Evolutionary conservation across 2,888 invertebrate genomes (phyloP), one percentile per base, ranked within the genome.

Genomic region (Athripsodes cinereus): DNA sequence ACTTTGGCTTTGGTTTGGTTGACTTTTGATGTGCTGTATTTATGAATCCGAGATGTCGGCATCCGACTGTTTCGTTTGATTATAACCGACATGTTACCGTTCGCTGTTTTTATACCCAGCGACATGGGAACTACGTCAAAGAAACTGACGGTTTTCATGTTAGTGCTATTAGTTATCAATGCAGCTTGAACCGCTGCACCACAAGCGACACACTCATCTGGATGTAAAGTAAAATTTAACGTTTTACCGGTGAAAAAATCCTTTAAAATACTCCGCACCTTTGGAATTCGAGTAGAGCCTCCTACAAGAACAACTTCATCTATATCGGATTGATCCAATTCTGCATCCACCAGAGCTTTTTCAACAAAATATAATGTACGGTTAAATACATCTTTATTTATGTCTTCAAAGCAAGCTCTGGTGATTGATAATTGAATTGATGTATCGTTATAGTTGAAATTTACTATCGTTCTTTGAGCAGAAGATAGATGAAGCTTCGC

Each of bases 161-260:
- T 95, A 26, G 3, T 10, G 26, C 26, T 6, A 10, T 26, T 26
- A 3, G 26, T 26, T 22, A 97, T 77, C 2, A 97, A 96, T 66
- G 96, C 97, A 60, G 92, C 96, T 75, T 99, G 99, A 26, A 99
- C 93, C 16, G 99, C 98, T 22, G 99, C 99, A 57, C 99, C 99
- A 20, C 98, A 93, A 0, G 99, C 99, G 0, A 99, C 99, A 54
- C 98, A 99, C 76, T 99, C 99, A 76, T 99, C 99, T 0, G 99
- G 99, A 76, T 99, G 99, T 0, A 99, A 19, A 26, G 56, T 22
- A 3, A 40, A n/a, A 34, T 49, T 20, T 52, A 52, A 10, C 10
- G 35, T 52, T 8, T 22, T 26, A 35, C 22, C 52, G 35, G 35
- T 26, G 26, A 52, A 50, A 16, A 8, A n/a, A 8, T 40, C 40